phyloP scores from a whole-genome alignment of 2,113 vertebrate genomes.

The Mormoops blainvillei region DNA sequence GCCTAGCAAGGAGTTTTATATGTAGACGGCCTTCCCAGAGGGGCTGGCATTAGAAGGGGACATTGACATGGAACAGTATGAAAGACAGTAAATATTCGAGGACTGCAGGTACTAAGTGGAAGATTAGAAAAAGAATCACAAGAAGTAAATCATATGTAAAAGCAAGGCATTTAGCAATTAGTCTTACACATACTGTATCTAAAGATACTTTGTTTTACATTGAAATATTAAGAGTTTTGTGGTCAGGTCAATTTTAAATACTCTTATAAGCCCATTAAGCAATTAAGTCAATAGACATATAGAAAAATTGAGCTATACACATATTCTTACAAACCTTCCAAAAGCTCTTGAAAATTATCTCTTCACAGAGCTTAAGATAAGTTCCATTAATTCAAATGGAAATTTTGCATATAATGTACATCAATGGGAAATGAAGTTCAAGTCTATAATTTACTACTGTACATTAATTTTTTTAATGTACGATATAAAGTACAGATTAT shows the following conservation, averaged over 20 bases:
- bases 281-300: background rate
- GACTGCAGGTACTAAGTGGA: background rate
- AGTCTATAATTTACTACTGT: constrained; percentile 43
- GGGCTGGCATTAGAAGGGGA: background rate
- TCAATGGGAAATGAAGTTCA: constrained; percentile 45
- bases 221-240: background rate
- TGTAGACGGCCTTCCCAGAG: background rate
- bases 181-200: background rate
- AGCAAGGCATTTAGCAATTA: background rate
- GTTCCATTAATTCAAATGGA: constrained; percentile 44
- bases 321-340: constrained; percentile 16
- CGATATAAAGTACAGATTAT: constrained; percentile 42
- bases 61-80: background rate
- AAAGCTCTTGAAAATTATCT: constrained; percentile 17
- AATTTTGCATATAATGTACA: constrained; percentile 47
- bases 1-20: background rate
- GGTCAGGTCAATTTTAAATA: background rate
- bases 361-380: background rate
- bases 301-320: background rate
- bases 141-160: background rate
- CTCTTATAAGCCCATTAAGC: background rate
- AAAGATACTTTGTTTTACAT: background rate
- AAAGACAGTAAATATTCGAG: background rate
- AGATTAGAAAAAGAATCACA: background rate
- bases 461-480: constrained; percentile 56